These are phyloP conservation scores for Drosophila kikkawai DNA, from an alignment of 1,140 invertebrate genomes.

Conservation along the genomic window DNA sequence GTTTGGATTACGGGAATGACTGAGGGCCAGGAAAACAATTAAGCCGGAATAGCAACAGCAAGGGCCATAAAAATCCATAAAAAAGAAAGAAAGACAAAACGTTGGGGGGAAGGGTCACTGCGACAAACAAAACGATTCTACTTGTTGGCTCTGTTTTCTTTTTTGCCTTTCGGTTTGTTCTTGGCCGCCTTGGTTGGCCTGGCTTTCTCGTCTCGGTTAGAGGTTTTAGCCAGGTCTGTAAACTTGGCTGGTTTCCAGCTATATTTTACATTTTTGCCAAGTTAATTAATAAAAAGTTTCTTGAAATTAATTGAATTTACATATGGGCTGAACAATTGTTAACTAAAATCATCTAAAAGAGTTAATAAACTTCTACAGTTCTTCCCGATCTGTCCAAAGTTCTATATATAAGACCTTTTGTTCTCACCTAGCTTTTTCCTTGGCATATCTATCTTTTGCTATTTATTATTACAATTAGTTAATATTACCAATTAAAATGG, in stretches of 20 bases:
- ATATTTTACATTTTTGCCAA: background rate
- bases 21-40: conserved; percentile 32
- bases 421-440: background rate
- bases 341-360: background rate
- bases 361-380: too few species aligned
- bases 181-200: conserved; percentile 23
- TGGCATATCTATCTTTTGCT: background rate
- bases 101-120: conserved; percentile 22
- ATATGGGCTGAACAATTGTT: background rate
- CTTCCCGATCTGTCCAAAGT: background rate
- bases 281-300: background rate
- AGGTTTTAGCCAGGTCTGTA: conserved; percentile 10
- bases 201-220: conserved; percentile 9
- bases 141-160: conserved; percentile 40
- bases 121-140: conserved; percentile 56
- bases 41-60: conserved; percentile 53
- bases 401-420: background rate
- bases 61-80: conserved; percentile 68
- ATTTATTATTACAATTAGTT: conserved; percentile 16
- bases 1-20: conserved; percentile 57
- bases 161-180: conserved; percentile 25
- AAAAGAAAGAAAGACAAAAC: conserved; percentile 31
- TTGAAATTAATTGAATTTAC: background rate
- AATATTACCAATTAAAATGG: conserved; percentile 14
- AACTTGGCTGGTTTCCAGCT: conserved; percentile 14